Conservation (phyloP, 2,797 vertebrate genomes). For the Semaprochilodus insignis region DNA sequence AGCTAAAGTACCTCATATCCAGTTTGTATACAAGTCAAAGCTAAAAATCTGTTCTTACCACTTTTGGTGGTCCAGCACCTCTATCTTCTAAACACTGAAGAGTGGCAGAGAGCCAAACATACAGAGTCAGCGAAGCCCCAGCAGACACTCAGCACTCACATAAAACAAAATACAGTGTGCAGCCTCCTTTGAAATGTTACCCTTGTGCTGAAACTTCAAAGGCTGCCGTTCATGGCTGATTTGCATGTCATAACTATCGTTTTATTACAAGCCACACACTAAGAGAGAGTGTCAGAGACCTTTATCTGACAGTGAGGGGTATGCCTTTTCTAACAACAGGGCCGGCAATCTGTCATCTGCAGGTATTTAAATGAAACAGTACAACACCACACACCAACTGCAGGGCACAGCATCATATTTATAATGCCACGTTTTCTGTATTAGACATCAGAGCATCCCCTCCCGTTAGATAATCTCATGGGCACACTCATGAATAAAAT, state of each 20-base stretch:
- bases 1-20: background rate
- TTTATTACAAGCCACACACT: constrained; percentile 34
- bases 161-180: constrained; percentile 31
- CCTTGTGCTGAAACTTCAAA: constrained; percentile 46
- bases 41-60: background rate
- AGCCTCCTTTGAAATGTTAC: constrained; percentile 45
- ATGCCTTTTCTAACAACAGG: background rate
- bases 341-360: background rate
- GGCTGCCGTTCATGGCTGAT: constrained; percentile 48
- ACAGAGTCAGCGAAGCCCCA: background rate
- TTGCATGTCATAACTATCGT: constrained; percentile 21
- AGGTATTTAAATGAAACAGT: background rate
- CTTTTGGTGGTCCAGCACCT: constrained; percentile 2
- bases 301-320: constrained; percentile 20
- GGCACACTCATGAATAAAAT: no score
- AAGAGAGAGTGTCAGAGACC: background rate
- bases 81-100: background rate
- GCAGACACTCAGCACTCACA: constrained; percentile 4
- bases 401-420: background rate
- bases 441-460: background rate
- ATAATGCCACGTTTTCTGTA: background rate
- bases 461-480: no score
- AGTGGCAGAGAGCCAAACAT: constrained; percentile 32
- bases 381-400: background rate
- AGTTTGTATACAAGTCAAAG: constrained; percentile 37